A percentile compares a stretch with the other conserved stretches of the same genome.
These are phyloP conservation scores for Bradypodion ventrale DNA, from an alignment of 2,797 vertebrate genomes.

Conservation along the genomic window DNA sequence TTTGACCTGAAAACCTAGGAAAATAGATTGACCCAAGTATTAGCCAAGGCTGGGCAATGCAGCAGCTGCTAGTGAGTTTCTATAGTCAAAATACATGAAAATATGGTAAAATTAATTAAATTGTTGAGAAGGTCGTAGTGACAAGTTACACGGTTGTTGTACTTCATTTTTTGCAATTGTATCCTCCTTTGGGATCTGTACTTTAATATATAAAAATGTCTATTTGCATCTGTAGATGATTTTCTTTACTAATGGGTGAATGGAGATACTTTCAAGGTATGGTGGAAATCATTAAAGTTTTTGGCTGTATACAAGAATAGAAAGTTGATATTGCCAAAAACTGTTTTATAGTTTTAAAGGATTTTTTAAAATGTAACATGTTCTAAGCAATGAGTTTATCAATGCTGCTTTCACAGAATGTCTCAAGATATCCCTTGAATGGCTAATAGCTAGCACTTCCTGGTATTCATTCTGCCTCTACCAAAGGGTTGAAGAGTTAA, in stretches of 20 bases:
- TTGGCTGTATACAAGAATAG: too few species aligned
- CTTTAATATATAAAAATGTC: too few species aligned
- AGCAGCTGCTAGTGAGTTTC: too few species aligned
- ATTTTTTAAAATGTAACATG: not conserved
- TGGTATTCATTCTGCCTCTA: not conserved
- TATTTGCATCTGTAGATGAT: not conserved
- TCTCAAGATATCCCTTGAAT: not conserved
- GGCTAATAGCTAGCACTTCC: not conserved
- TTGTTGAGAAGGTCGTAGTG: not conserved
- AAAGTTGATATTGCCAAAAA: not conserved
- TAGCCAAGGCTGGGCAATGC: too few species aligned
- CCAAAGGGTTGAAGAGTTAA: conserved; percentile 6
- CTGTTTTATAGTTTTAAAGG: not conserved
- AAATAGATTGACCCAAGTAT: too few species aligned
- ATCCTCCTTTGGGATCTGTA: too few species aligned
- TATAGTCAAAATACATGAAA: too few species aligned
- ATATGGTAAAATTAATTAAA: too few species aligned
- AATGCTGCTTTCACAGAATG: not conserved
- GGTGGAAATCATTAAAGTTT: too few species aligned
- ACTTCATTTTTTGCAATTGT: too few species aligned
- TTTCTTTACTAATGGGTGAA: not conserved
- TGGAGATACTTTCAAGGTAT: too few species aligned
- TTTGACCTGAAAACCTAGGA: too few species aligned
- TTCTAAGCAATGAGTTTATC: not conserved
- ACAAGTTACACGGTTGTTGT: not conserved